These are phyloP conservation scores for Scolopax mira DNA, from an alignment of 2,113 vertebrate genomes.

Conservation along the genomic window DNA sequence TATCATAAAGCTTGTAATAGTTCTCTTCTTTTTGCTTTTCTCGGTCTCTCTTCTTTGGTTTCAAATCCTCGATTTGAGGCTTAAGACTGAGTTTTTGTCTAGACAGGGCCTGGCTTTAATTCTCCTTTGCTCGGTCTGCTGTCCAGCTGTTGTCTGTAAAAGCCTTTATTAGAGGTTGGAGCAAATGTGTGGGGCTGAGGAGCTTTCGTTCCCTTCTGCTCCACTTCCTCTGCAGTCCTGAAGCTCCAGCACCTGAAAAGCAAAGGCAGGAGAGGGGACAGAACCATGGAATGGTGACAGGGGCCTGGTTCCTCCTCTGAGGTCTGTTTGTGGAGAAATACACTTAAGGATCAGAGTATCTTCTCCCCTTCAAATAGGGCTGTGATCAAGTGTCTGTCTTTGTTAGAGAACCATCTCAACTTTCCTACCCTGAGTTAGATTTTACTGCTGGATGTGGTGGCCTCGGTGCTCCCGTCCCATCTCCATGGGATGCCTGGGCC, in stretches of 20 bases:
- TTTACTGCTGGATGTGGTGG: not conserved
- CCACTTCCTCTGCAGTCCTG: fast-evolving
- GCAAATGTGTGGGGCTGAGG: not conserved
- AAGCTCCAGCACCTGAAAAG: not conserved
- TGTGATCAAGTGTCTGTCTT: not conserved
- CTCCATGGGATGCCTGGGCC: not conserved
- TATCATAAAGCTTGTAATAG: not conserved
- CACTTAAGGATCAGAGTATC: not conserved
- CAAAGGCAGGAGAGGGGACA: not conserved
- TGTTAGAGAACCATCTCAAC: not conserved
- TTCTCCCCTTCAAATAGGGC: not conserved
- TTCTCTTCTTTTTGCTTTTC: not conserved
- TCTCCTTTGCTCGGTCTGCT: not conserved
- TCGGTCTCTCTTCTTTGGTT: not conserved
- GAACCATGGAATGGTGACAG: not conserved
- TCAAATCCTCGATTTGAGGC: not conserved
- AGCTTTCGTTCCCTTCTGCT: not conserved
- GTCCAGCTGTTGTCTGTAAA: not conserved
- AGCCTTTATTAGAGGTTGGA: not conserved
- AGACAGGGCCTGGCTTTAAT: not conserved
- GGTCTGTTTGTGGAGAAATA: not conserved
- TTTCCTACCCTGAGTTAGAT: not conserved
- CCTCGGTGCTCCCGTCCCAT: not conserved
- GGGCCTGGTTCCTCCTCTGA: not conserved
- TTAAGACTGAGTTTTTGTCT: not conserved